Evolutionary conservation across 2,113 vertebrate species (phyloP), one percentile per base, ranked within the genome.

Genomic region (Ranitomeya variabilis): DNA sequence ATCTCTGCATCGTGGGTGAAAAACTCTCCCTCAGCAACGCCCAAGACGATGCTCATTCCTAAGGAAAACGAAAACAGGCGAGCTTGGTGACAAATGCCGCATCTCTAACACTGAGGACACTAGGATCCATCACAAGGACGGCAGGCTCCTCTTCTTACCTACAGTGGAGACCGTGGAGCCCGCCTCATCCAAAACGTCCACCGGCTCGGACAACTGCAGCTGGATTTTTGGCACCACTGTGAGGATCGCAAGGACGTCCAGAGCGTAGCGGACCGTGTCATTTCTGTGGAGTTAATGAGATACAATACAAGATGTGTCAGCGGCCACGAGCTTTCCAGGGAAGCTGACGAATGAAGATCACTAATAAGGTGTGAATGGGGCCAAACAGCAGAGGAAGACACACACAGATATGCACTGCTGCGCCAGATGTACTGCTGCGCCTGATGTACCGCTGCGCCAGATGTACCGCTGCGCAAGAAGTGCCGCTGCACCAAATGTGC

Each of bases 1-100:
- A 99, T 99, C 93, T 99, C 98, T 0, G 98, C 98, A 91, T 99
- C 98, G 1, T 99, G 99, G 79, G 98, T 96, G 91, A 99, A 99
- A 83, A 99, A 97, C 86, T 99, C 98, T 83, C 98, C 98, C 92
- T 99, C 98, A 0, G 98, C 98, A 87, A 99, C 98, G 73, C 97
- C 96, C 92, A 99, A 95, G 90, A 99, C 97, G 90, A 99, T 99
- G 90, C 97, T 99, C 95, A 99, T 98, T 82, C 98, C 98, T 99
- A 91, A 85, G 1, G 78, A 81, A 73, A 60, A 18, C 66, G 83
- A 14, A 89, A 16, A 11, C 21, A 55, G n/a, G 23, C 3, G 9
- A 54, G 2, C 15, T 31, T 14, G 18, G 62, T 2, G 19, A 16
- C 7, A 73, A 73, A 8, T 15, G 26, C 11, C 23, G 31, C 14